These are phyloP conservation scores for Cerceris rybyensis DNA, from an alignment of 2,888 invertebrate species.

Conservation along the genomic window DNA sequence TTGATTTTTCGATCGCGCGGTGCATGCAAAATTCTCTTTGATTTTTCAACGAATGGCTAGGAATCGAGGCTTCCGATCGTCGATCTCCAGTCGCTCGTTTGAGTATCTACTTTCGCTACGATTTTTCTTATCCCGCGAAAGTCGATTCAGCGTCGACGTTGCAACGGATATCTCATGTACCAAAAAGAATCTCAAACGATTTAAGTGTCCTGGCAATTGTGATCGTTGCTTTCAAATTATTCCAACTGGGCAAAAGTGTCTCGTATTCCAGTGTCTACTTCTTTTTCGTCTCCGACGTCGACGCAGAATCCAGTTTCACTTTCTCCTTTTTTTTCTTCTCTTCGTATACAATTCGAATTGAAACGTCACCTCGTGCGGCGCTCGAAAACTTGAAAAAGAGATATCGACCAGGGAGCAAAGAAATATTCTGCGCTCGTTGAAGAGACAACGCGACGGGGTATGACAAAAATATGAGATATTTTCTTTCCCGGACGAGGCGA, in stretches of 20 bases:
- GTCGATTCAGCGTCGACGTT: conserved; percentile 44
- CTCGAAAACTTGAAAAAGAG: no score
- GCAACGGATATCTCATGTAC: conserved; percentile 26
- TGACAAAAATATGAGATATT: no score
- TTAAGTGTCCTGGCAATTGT: no score
- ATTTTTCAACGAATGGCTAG: conserved; percentile 36
- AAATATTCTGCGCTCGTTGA: no score
- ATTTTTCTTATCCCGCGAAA: conserved; percentile 4
- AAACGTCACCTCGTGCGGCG: no score
- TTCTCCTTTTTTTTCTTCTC: background rate
- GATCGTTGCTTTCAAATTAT: no score
- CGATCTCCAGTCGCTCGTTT: conserved; percentile 51
- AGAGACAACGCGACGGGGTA: no score
- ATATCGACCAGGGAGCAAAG: no score
- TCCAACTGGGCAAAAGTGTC: background rate
- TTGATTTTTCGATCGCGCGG: conserved; percentile 21
- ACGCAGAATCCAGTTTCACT: conserved; percentile 27
- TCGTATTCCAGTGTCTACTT: no score
- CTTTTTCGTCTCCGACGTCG: conserved; percentile 25
- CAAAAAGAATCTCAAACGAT: conserved; percentile 32
- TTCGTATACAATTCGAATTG: background rate
- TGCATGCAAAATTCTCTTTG: conserved; percentile 11
- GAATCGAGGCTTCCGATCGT: conserved; percentile 50
- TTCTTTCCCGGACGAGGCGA: no score
- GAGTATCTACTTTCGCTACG: conserved; percentile 17